Conservation (phyloP, 92 coral and sea anemone genomes). For the Paramuricea clavata region DNA sequence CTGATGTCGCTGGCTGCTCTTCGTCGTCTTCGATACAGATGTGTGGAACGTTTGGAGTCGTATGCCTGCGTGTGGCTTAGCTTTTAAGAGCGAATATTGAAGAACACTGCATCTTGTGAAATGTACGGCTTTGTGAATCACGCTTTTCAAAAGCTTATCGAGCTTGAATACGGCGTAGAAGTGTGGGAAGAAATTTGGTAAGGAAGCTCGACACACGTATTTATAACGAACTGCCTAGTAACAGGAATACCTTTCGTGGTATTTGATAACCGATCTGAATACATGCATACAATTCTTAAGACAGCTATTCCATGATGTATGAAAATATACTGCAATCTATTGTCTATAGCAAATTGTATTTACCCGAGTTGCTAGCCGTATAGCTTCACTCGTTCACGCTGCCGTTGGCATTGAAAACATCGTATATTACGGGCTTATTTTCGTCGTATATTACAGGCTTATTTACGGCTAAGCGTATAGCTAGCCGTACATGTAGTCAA, state of each 20-base stretch:
- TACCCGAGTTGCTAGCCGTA: slow-evolving; percentile 10
- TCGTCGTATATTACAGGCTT: too few relatives aligned
- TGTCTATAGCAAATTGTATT: neutral
- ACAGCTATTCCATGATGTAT: neutral
- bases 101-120: neutral
- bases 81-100: neutral
- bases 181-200: slow-evolving; percentile 93
- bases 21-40: neutral
- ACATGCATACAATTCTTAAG: too few relatives aligned
- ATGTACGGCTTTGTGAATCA: slow-evolving; percentile 98
- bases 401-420: neutral
- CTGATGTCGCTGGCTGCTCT: too few relatives aligned
- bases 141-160: slow-evolving; percentile 90
- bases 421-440: too few relatives aligned
- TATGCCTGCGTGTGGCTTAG: neutral
- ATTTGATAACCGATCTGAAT: too few relatives aligned
- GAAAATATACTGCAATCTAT: neutral
- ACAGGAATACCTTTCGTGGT: neutral
- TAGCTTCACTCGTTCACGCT: too few relatives aligned
- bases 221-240: neutral
- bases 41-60: neutral
- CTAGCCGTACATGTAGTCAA: too few relatives aligned
- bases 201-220: slow-evolving; percentile 50
- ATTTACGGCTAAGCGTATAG: too few relatives aligned
- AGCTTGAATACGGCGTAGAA: slow-evolving; percentile 84